Conservation (phyloP, 2,797 vertebrate genomes). For the Macropus fuliginosus region DNA sequence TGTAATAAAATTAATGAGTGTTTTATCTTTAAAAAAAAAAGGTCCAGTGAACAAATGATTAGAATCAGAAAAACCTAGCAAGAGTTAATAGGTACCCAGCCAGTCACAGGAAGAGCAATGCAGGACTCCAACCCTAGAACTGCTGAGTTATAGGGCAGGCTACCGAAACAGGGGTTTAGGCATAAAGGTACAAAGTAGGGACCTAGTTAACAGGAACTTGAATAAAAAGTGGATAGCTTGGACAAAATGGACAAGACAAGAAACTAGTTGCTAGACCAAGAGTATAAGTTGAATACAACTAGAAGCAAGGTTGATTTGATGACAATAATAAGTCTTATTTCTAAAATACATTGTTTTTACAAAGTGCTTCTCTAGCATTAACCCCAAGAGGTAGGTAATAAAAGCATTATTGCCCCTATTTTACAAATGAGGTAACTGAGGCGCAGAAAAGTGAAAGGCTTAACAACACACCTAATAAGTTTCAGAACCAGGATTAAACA, state of each 20-base stretch:
- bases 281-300: neutral
- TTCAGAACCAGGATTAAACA: neutral
- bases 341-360: neutral
- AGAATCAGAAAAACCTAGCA: neutral
- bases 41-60: neutral
- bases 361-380: neutral
- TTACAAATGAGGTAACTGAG: neutral
- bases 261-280: neutral
- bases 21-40: no score
- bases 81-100: neutral
- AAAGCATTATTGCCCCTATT: neutral
- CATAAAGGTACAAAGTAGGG: neutral
- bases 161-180: neutral
- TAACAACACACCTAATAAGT: neutral
- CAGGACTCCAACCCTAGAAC: neutral
- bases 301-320: neutral
- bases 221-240: neutral
- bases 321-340: neutral
- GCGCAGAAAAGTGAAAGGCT: neutral
- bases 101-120: neutral
- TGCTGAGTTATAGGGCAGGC: neutral
- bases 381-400: neutral
- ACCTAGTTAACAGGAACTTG: neutral
- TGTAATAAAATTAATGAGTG: no score
- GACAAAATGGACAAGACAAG: neutral